These are phyloP conservation scores for Pseudotriccus pelzelni DNA, from an alignment of 2,797 vertebrate genomes.

Conservation along the genomic window DNA sequence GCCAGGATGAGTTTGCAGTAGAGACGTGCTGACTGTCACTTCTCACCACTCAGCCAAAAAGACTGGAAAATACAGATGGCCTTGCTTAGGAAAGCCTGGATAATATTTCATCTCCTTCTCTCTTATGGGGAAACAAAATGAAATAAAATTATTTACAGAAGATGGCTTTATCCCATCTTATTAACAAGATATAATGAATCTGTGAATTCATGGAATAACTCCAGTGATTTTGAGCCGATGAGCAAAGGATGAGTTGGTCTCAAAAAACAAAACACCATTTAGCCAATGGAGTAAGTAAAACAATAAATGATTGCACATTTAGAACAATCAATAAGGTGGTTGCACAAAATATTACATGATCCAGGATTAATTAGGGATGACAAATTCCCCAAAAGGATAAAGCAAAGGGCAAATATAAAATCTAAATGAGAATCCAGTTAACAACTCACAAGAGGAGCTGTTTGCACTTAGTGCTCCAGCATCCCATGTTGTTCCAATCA, in stretches of 20 bases:
- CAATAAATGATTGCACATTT: neutral
- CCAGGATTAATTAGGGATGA: constrained; percentile 45
- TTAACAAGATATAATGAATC: neutral
- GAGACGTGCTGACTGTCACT: neutral
- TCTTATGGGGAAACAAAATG: neutral
- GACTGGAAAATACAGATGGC: neutral
- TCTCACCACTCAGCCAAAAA: neutral
- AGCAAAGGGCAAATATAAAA: neutral
- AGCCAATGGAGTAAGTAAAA: constrained; percentile 1
- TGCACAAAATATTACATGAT: constrained; percentile 11
- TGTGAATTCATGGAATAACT: neutral
- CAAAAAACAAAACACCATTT: constrained; percentile 18
- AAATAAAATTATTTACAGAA: constrained; percentile 1
- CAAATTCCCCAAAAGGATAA: neutral
- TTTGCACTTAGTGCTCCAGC: neutral
- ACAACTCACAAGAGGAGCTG: neutral
- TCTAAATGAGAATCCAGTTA: neutral
- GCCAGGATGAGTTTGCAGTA: neutral
- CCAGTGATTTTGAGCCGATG: neutral
- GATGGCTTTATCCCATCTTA: neutral
- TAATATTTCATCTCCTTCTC: neutral
- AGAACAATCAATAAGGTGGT: neutral
- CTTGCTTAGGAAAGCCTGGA: neutral
- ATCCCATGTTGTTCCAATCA: neutral
- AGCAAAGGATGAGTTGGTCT: neutral